phyloP scores from a whole-genome alignment of 37 sponge, comb jelly and placozoan species.

The Geodia barretti region DNA sequence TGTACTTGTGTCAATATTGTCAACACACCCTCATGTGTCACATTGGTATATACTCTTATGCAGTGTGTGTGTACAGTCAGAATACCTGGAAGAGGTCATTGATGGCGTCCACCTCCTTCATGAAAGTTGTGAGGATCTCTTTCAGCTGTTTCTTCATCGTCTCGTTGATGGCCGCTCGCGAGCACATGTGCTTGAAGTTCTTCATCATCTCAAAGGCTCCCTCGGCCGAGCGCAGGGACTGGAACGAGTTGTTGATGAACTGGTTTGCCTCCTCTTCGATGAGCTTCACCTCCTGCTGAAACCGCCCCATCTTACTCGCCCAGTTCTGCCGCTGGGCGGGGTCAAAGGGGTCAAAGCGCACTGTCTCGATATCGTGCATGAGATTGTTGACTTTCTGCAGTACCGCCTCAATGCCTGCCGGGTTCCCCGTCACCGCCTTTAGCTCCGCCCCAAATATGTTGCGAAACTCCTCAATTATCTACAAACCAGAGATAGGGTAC shows the following conservation, averaged over 20 bases:
- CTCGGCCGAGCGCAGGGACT: slow-evolving; percentile 94
- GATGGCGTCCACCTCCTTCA: slow-evolving; percentile 92
- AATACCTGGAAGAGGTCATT: slow-evolving; percentile 67
- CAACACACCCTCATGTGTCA: no score
- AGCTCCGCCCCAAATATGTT: slow-evolving; percentile 99
- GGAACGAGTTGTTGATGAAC: slow-evolving; percentile 98
- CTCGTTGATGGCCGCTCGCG: slow-evolving; percentile 90
- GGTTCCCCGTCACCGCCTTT: slow-evolving; percentile 98
- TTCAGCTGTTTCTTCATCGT: slow-evolving; percentile 97
- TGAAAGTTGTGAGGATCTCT: slow-evolving; percentile 91
- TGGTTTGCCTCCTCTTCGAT: slow-evolving; percentile 92
- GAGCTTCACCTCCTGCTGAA: slow-evolving; percentile 85
- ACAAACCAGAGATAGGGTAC: neutral
- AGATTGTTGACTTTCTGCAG: slow-evolving; percentile 81
- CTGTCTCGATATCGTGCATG: slow-evolving; percentile 68
- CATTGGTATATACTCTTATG: neutral
- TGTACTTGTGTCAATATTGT: no score
- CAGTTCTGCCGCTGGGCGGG: slow-evolving; percentile 75
- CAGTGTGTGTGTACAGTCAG: neutral
- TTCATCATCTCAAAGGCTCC: slow-evolving; percentile 99
- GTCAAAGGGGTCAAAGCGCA: slow-evolving; percentile 89
- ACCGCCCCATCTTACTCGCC: slow-evolving; percentile 87
- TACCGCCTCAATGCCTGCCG: slow-evolving; percentile 83
- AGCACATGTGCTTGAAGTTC: slow-evolving; percentile 93
- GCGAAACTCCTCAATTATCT: slow-evolving; percentile 97